Evolutionary conservation across 2,888 invertebrate species (phyloP), one percentile per base, ranked within the genome.

Genomic region (Encarsia formosa): DNA sequence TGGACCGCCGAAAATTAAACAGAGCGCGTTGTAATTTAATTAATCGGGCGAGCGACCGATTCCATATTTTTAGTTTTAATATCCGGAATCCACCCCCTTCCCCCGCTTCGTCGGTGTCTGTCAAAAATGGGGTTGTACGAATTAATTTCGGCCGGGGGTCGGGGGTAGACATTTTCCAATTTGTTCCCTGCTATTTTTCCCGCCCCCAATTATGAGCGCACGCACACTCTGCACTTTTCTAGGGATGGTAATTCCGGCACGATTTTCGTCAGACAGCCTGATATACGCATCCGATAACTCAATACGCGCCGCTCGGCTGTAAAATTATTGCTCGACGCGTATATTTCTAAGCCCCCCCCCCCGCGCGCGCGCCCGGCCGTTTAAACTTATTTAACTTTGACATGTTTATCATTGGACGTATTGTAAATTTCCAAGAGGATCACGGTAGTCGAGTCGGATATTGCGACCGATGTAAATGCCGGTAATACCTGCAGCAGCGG

Each of bases 91-190:
- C 6, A 6, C 3, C 22, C 22, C 19, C 40, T 38, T 41, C 22
- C 18, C 23, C 20, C 49, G 16, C 23, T 35, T 16, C 19, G 18
- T 19, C 34, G 19, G n/a, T 4, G 24, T 34, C 11, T 55, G 50
- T 49, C 51, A 49, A 52, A 50, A 59, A 63, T 58, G 52, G 22
- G 22, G 19, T 5, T 8, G 22, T 38, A 58, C 44, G 50, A 62
- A 64, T 63, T 61, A 63, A 65, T 66, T 66, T 61, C n/a, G n/a
- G n/a, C n/a, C n/a, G n/a, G n/a, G n/a, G n/a, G n/a, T 61, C 49
- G 41, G 38, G 37, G 52, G 45, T 48, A 42, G 59, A 60, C 60
- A 47, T 63, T 63, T 61, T 54, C 60, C 59, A 63, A 63, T 64
- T 66, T 63, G 62, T 62, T 56, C 52, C 49, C 42, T 22, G 13